Evolutionary conservation across 2,113 vertebrate species (phyloP), one percentile per base, ranked within the genome.

Genomic region (Morone chrysops): DNA sequence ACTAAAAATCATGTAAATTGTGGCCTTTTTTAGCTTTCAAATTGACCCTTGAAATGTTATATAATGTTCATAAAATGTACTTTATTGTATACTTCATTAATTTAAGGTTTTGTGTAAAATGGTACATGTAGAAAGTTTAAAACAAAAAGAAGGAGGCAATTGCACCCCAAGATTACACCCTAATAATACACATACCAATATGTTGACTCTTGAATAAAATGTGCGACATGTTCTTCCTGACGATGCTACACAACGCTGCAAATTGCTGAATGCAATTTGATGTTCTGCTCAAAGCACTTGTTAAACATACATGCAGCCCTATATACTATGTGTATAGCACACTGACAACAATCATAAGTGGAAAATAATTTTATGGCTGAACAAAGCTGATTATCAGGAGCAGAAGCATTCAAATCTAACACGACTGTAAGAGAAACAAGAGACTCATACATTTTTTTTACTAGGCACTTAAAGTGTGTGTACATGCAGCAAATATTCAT

Each of bases 31-130:
- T 68, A 56, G 25, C 18, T 2, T 71, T 80, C 14, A 12, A 36
- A 53, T 18, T 59, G 31, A 47, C 51, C 48, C 16, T 60, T 60
- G 12, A 43, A 59, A 57, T 20, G 5, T 25, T 41, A 12, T 60
- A 20, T 48, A 41, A 54, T 84, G 31, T 70, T 54, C 25, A 22
- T 56, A 17, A 65, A 70, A 82, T 79, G 51, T 80, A 14, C 74
- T 80, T 53, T 78, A 65, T 63, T 69, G 40, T 72, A 36, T 60
- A 66, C 18, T 2, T 80, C 4, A 65, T 38, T 77, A 60, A 74
- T 70, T 73, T 25, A 59, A 71, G 36, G 16, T 18, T 76, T 67
- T 75, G 48, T 41, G 48, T 61, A 6, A 67, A 25, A 47, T 12
- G 66, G 22, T 71, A 62, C 22, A 5, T 54, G 38, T 69, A 9